These are phyloP conservation scores for Lycophotia porphyrea DNA, from an alignment of 2,888 invertebrate genomes.

Conservation along the genomic window DNA sequence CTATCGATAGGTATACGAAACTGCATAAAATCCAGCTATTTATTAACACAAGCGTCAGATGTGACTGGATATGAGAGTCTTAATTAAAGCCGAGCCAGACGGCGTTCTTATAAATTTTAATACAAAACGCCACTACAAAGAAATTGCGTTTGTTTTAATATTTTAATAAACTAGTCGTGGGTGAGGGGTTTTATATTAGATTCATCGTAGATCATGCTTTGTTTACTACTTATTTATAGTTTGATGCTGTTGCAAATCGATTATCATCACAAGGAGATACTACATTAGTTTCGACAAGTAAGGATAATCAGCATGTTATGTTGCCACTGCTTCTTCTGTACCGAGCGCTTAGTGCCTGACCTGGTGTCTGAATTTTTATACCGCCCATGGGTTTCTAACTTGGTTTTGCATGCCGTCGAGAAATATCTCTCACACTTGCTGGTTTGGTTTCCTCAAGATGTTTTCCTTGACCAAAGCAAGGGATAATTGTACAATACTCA, in stretches of 20 bases:
- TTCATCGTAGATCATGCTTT: conserved; percentile 12
- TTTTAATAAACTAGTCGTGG: conserved; percentile 63
- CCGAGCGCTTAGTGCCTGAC: not conserved
- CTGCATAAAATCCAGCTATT: conserved; percentile 56
- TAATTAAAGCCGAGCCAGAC: conserved; percentile 72
- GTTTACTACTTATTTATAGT: conserved; percentile 10
- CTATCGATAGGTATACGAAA: conserved; percentile 28
- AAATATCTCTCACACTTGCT: not conserved
- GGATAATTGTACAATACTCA: no score
- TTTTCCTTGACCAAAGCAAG: no score
- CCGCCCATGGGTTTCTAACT: not conserved
- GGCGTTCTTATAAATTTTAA: conserved; percentile 69
- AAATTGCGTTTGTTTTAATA: conserved; percentile 57
- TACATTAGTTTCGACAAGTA: not conserved
- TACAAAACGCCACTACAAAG: conserved; percentile 60
- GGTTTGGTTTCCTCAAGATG: no score
- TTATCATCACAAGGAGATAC: not conserved
- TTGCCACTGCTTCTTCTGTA: not conserved
- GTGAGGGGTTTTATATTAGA: conserved; percentile 39
- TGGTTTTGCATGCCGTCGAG: not conserved
- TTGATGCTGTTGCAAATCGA: not conserved
- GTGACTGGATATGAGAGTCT: conserved; percentile 70
- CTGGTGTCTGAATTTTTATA: not conserved
- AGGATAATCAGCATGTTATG: not conserved
- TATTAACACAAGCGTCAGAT: conserved; percentile 67